phyloP scores from a whole-genome alignment of 2,797 vertebrate genomes.

The Brotula barbata region DNA sequence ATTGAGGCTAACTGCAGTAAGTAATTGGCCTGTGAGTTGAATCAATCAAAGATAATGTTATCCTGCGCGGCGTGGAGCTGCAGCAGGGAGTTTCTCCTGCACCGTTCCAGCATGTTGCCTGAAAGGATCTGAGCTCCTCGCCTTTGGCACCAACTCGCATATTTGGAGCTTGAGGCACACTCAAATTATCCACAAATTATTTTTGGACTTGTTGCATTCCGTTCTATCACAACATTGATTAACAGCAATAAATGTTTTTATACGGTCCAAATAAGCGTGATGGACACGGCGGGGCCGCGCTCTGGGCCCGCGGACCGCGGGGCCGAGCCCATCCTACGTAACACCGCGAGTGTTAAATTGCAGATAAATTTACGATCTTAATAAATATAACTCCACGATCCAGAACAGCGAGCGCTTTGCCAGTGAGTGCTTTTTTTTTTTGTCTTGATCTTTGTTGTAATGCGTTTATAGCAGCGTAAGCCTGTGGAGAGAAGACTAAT shows the following conservation, averaged over 20 bases:
- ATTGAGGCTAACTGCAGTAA: too few relatives aligned
- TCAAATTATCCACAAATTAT: slow-evolving; percentile 65
- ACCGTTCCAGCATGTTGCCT: slow-evolving; percentile 24
- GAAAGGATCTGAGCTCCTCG: slow-evolving; percentile 44
- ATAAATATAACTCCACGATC: slow-evolving; percentile 47
- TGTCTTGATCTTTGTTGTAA: slow-evolving; percentile 56
- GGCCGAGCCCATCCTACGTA: slow-evolving; percentile 26
- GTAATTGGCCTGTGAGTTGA: too few relatives aligned
- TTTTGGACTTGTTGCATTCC: slow-evolving; percentile 54
- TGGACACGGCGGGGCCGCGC: slow-evolving; percentile 36
- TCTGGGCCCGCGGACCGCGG: slow-evolving; percentile 34
- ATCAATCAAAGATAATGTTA: too few relatives aligned
- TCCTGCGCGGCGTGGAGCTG: too few relatives aligned
- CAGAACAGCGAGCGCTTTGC: slow-evolving; percentile 35
- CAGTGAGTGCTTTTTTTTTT: slow-evolving; percentile 39
- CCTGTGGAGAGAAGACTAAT: slow-evolving; percentile 35
- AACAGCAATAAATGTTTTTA: slow-evolving; percentile 64
- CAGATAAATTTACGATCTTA: slow-evolving; percentile 51
- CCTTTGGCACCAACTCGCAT: slow-evolving; percentile 46
- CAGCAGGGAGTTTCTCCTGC: slow-evolving; percentile 39
- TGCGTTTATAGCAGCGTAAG: slow-evolving; percentile 33
- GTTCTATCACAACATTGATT: slow-evolving; percentile 56
- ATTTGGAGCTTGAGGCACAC: slow-evolving; percentile 50
- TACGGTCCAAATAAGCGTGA: slow-evolving; percentile 40
- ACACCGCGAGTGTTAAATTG: slow-evolving; percentile 40